Evolutionary conservation across 2,888 invertebrate species (phyloP), one percentile per base, ranked within the genome.

Genomic region (Mesorhabditis spiculigera): DNA sequence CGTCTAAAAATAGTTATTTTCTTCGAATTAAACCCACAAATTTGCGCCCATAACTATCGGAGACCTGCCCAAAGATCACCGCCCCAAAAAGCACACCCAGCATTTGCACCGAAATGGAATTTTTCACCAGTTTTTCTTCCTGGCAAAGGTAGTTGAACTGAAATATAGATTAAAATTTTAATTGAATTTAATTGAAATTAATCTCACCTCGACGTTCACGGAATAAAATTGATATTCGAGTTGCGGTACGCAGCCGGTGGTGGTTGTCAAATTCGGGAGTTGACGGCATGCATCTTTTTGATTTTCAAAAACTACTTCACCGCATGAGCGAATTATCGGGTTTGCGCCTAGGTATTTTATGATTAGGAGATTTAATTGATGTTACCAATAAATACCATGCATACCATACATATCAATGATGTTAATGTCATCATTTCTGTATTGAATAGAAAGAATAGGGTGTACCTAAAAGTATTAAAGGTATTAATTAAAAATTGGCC

Each of bases 21-120:
- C 13, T 4, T 45, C 3, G 16, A 10, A 45, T 6, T 45, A 28
- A 50, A 4, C 13, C 28, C 41, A 65, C 63, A 62, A 43, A 68
- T 28, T n/a, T 41, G 16, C 82, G 67, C 43, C 82, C 82, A 65
- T 72, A 80, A 5, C 45, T 72, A 64, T 82, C 82, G 3, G 77
- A 77, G 0, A 79, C 16, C 67, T 82, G 82, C 43, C 82, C 82
- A 66, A 81, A 82, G 28, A 77, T 65, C 4, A 78, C 73, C 0
- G 82, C 79, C 50, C 82, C 82, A 5, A 80, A 63, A 6, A 82
- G 71, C 5, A 82, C 78, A 28, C 81, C 82, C n/a, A 78, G 63
- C 68, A 81, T 79, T 69, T 80, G 80, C 50, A 77, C 72, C 5
- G 78, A 76, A 10, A 80, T 78, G 6, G 75, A 71, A 65, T 75